Evolutionary conservation across 2,888 invertebrate species (phyloP), one percentile per base, ranked within the genome.

Genomic region (Siphlonurus alternatus): DNA sequence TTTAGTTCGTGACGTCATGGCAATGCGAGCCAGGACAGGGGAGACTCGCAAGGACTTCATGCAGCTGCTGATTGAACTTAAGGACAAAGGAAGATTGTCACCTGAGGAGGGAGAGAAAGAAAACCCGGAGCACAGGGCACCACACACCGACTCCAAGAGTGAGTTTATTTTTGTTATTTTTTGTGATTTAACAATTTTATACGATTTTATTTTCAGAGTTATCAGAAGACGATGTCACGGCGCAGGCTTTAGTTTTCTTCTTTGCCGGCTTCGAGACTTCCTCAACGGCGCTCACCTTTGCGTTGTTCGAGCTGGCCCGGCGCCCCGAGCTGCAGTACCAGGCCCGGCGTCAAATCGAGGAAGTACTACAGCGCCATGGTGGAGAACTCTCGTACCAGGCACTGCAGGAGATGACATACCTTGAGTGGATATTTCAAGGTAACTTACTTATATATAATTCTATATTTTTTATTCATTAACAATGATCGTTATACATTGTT

Each of bases 11-110:
- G 75, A 79, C 1, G 79, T 79, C 1, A 74, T 81, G 1, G 73
- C 76, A 2, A 75, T 77, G 65, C 72, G 82, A n/a, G 77, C 78
- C 68, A 72, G 72, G 23, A 77, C 79, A 68, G 74, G 78, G 2
- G 69, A 81, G 0, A 71, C 70, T 0, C 72, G 80, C 51, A 79
- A 80, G 63, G 83, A 82, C 71, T 82, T 83, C 67, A 71, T 85
- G 62, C 80, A 83, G 67, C 70, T 82, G 1, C 71, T 64, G 25
- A 59, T 61, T 19, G 53, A 61, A 19, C 20, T 61, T 24, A 59
- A 53, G 53, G 61, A 64, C 25, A 20, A 51, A n/a, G 64, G 61
- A 61, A 5, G 10, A 10, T 2, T 61, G 2, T n/a, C n/a, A 2
- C 19, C 25, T 3, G 61, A 61, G 19, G 61, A 61, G 15, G 61